These are phyloP conservation scores for Brenthis hecate DNA, from an alignment of 2,888 invertebrate species.

Conservation along the genomic window DNA sequence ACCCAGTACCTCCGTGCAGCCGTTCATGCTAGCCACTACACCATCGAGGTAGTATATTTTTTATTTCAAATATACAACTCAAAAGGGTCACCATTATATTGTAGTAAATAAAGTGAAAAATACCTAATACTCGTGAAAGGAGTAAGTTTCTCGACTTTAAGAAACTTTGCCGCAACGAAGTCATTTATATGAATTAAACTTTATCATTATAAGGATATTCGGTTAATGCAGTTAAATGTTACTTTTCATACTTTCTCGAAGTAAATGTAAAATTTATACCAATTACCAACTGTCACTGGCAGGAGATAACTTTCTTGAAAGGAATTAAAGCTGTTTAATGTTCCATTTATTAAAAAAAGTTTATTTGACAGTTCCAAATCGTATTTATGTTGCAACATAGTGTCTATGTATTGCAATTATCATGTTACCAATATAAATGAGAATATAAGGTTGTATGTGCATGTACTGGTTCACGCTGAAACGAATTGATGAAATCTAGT, in stretches of 20 bases:
- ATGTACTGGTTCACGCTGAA: no score
- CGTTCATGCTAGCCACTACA: no score
- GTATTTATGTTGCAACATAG: neutral
- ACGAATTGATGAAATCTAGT: no score
- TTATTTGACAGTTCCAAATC: constrained; percentile 12
- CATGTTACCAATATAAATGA: no score
- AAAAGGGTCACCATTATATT: no score
- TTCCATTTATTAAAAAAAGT: constrained; percentile 12
- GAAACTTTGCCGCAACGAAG: constrained; percentile 10
- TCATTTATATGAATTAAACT: constrained; percentile 17
- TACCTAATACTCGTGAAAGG: neutral
- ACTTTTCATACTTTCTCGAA: neutral
- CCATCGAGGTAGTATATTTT: no score
- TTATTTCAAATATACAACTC: no score
- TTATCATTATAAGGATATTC: constrained; percentile 6
- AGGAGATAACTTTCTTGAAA: constrained; percentile 11
- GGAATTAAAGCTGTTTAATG: constrained; percentile 7
- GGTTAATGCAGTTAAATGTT: constrained; percentile 15
- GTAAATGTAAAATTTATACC: constrained; percentile 12
- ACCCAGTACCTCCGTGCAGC: no score
- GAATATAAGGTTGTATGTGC: no score
- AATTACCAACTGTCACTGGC: constrained; percentile 20
- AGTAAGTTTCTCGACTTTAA: neutral
- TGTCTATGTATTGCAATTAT: neutral
- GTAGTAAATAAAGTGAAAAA: neutral